phyloP scores from a whole-genome alignment of 2,888 invertebrate species.

The Acronicta alni region DNA sequence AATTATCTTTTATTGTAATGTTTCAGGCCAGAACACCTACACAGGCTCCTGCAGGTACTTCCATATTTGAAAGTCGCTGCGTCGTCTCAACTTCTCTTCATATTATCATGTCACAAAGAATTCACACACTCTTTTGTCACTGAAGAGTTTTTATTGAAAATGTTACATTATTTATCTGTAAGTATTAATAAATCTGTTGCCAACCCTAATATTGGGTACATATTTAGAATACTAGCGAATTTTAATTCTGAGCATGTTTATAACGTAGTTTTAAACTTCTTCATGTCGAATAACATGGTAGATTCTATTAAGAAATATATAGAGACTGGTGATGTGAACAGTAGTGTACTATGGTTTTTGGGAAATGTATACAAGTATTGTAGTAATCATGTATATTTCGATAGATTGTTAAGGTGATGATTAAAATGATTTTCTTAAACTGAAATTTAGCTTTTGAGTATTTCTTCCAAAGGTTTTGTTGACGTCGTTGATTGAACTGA shows the following conservation, averaged over 20 bases:
- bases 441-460: not conserved
- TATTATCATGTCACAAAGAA: conserved; percentile 73
- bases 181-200: conserved; percentile 56
- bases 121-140: conserved; percentile 58
- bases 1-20: not conserved
- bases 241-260: conserved; percentile 54
- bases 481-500: too few species aligned
- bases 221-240: conserved; percentile 75
- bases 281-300: conserved; percentile 57
- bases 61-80: conserved; percentile 49
- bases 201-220: conserved; percentile 61
- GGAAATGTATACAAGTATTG: conserved; percentile 73
- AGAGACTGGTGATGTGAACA: conserved; percentile 49
- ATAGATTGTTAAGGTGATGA: conserved; percentile 33
- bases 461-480: too few species aligned
- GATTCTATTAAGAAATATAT: conserved; percentile 58
- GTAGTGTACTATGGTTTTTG: conserved; percentile 74
- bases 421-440: conserved; percentile 2
- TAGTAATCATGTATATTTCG: conserved; percentile 61
- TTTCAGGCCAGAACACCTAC: conserved; percentile 71
- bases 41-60: conserved; percentile 59
- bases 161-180: conserved; percentile 54
- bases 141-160: conserved; percentile 56
- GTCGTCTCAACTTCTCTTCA: conserved; percentile 68
- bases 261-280: conserved; percentile 58